A percentile compares a stretch with the other conserved stretches of the same genome.
Evolutionary conservation across 2,888 invertebrate species (phyloP).

Genomic region (Nemotelus pantherinus): DNA sequence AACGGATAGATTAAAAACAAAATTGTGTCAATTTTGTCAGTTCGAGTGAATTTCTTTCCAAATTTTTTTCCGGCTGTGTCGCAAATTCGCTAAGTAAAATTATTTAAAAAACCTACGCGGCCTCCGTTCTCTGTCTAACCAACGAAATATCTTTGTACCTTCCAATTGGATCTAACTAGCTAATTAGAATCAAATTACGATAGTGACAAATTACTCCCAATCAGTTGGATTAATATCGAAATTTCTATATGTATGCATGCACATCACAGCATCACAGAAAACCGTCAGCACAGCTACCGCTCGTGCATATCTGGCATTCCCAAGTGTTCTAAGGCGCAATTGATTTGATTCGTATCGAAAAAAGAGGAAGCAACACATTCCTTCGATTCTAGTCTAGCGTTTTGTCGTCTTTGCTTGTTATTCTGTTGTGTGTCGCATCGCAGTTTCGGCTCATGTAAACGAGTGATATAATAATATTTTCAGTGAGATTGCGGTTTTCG

Average conservation of each 20-base stretch:
- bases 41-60: neutral
- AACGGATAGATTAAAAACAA: neutral
- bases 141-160: no score
- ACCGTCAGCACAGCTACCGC: no score
- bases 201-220: constrained; percentile 30
- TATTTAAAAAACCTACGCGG: neutral
- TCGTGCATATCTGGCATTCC: no score
- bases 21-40: constrained; percentile 15
- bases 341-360: constrained; percentile 2
- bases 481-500: neutral
- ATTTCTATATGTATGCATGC: neutral
- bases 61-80: constrained; percentile 24
- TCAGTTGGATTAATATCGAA: neutral
- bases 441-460: constrained; percentile 9
- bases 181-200: neutral
- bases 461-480: constrained; percentile 28
- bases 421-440: constrained; percentile 4
- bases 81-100: constrained; percentile 8
- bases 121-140: neutral
- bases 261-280: no score
- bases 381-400: constrained; percentile 15
- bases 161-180: no score
- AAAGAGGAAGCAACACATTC: constrained; percentile 11
- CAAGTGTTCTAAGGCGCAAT: constrained; percentile 33
- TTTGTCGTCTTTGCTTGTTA: neutral